Conservation (phyloP, 2,888 invertebrate species). For the Cetonia aurata region DNA sequence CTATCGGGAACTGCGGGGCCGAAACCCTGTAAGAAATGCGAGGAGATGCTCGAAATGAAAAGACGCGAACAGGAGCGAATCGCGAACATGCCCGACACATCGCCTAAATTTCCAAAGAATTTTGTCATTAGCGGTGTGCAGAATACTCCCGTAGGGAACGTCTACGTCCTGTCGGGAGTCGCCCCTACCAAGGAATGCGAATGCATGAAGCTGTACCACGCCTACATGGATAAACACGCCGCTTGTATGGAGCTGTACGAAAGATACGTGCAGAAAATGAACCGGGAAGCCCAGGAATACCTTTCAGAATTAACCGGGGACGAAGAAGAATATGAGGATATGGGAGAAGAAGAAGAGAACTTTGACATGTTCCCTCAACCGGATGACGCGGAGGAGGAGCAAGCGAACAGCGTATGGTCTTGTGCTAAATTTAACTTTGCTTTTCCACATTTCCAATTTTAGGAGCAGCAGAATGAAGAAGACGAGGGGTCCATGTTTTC, state of each 20-base stretch:
- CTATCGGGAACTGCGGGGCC: constrained; percentile 47
- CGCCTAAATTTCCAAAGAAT: constrained; percentile 56
- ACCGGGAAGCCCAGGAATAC: constrained; percentile 52
- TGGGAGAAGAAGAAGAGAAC: constrained; percentile 3
- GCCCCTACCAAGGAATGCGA: constrained; percentile 56
- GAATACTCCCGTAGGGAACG: constrained; percentile 58
- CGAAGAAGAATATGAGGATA: constrained; percentile 9
- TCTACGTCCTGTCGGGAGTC: constrained; percentile 58
- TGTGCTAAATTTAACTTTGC: too few species aligned
- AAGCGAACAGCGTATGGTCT: too few species aligned
- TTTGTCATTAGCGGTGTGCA: constrained; percentile 60
- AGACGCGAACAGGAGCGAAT: constrained; percentile 48
- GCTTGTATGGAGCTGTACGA: constrained; percentile 56
- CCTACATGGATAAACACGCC: constrained; percentile 57
- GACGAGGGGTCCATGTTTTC: too few species aligned
- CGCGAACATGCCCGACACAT: constrained; percentile 56
- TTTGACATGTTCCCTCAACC: not conserved
- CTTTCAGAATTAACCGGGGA: constrained; percentile 48
- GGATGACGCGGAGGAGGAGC: too few species aligned
- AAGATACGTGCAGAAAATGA: constrained; percentile 53
- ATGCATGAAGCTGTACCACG: constrained; percentile 58
- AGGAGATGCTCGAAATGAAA: constrained; percentile 53
- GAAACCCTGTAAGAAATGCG: constrained; percentile 42
- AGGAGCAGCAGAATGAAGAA: too few species aligned
- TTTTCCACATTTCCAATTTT: too few species aligned